These are phyloP conservation scores for Nezara viridula DNA, from an alignment of 2,888 invertebrate species.

Conservation along the genomic window DNA sequence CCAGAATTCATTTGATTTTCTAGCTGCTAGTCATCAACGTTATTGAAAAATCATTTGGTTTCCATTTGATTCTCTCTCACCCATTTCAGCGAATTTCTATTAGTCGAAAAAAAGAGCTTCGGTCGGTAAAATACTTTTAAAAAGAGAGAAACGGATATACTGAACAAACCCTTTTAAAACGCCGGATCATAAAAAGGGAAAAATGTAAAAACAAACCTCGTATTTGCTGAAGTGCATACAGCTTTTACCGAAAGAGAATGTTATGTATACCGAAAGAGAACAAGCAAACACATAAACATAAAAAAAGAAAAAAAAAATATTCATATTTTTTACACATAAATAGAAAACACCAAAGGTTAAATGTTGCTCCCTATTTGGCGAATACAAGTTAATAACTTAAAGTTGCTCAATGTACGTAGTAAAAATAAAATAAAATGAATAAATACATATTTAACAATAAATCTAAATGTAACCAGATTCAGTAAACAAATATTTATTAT, in stretches of 20 bases:
- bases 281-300: too few relatives aligned
- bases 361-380: background rate
- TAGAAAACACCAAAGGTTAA: background rate
- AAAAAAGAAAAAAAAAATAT: too few relatives aligned
- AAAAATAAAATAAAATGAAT: too few relatives aligned
- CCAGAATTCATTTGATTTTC: background rate
- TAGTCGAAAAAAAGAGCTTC: background rate
- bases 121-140: background rate
- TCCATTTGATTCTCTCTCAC: background rate
- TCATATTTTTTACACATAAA: background rate
- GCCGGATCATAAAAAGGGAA: background rate
- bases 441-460: too few relatives aligned
- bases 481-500: too few relatives aligned
- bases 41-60: background rate
- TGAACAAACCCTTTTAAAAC: slow-evolving; percentile 8
- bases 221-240: background rate
- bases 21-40: background rate
- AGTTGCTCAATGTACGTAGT: too few relatives aligned
- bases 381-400: background rate
- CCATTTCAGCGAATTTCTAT: background rate
- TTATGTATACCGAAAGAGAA: background rate
- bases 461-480: too few relatives aligned
- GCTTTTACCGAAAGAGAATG: background rate
- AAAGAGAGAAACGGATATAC: background rate
- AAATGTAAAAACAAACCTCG: background rate